Evolutionary conservation across 64 coral and sea anemone genomes (phyloP).

Genomic region (Montipora foliosa): DNA sequence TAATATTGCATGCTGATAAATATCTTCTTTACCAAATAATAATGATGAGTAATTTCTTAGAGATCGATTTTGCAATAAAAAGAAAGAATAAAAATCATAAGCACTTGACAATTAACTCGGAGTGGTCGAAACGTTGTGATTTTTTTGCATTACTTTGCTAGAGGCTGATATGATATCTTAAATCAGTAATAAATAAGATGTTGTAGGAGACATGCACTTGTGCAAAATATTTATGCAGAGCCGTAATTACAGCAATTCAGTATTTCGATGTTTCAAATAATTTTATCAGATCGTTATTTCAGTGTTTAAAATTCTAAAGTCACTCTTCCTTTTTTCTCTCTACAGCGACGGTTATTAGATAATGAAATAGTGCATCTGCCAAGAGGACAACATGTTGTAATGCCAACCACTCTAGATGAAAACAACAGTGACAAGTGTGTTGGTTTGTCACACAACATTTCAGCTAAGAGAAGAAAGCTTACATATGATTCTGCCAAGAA

Average conservation of each 20-base stretch:
- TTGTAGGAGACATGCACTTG: too few relatives aligned
- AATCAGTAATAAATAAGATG: not conserved
- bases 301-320: slow-evolving; percentile 22
- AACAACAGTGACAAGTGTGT: slow-evolving; percentile 65
- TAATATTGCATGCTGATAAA: slow-evolving; percentile 33
- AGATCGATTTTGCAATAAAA: not conserved
- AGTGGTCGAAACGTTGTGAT: too few relatives aligned
- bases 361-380: slow-evolving; percentile 68
- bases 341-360: slow-evolving; percentile 51
- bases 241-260: slow-evolving; percentile 30
- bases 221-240: slow-evolving; percentile 12
- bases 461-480: slow-evolving; percentile 58
- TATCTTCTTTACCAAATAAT: not conserved
- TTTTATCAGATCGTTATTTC: slow-evolving; percentile 15
- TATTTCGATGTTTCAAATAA: not conserved
- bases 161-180: not conserved
- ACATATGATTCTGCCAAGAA: slow-evolving; percentile 46
- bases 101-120: too few relatives aligned
- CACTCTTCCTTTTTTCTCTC: slow-evolving; percentile 37
- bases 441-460: slow-evolving; percentile 56
- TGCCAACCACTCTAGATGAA: slow-evolving; percentile 61
- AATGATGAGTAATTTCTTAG: not conserved
- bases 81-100: too few relatives aligned
- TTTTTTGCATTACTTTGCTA: not conserved
- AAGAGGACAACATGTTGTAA: slow-evolving; percentile 39